Evolutionary conservation across 2,888 invertebrate species (phyloP).

Genomic region (Agrotis ipsilon): DNA sequence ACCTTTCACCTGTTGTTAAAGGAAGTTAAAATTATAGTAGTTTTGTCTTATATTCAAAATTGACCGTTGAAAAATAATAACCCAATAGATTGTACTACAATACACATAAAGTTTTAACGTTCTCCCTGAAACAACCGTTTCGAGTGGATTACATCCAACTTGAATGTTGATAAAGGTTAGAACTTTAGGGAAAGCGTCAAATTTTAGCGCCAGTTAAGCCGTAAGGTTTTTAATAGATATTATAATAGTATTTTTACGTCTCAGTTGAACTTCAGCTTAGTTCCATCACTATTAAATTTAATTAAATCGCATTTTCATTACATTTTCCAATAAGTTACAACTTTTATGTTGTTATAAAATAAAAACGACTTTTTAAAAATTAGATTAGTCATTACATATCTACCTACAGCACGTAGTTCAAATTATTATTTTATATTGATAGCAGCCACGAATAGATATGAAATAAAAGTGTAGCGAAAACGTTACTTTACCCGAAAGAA

Average conservation of each 20-base stretch:
- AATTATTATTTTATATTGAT: constrained; percentile 51
- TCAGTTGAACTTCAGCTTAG: constrained; percentile 49
- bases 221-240: constrained; percentile 70
- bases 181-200: constrained; percentile 68
- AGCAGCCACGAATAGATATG: constrained; percentile 66
- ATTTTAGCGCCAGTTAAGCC: constrained; percentile 67
- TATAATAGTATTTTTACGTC: constrained; percentile 65
- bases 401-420: constrained; percentile 28
- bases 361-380: neutral
- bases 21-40: constrained; percentile 52
- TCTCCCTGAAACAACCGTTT: constrained; percentile 67
- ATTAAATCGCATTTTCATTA: constrained; percentile 23
- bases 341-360: neutral
- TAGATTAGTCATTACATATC: neutral
- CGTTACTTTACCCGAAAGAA: constrained; percentile 79
- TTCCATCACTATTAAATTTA: constrained; percentile 38
- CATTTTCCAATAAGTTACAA: neutral
- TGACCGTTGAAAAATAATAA: constrained; percentile 64
- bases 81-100: constrained; percentile 66
- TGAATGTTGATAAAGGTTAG: constrained; percentile 70
- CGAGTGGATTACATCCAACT: constrained; percentile 67
- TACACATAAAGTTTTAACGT: constrained; percentile 67
- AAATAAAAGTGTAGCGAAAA: constrained; percentile 74
- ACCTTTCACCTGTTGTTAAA: constrained; percentile 68
- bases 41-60: constrained; percentile 43